Evolutionary conservation across 2,113 vertebrate genomes (phyloP).

Genomic region (Porphyrio hochstetteri): DNA sequence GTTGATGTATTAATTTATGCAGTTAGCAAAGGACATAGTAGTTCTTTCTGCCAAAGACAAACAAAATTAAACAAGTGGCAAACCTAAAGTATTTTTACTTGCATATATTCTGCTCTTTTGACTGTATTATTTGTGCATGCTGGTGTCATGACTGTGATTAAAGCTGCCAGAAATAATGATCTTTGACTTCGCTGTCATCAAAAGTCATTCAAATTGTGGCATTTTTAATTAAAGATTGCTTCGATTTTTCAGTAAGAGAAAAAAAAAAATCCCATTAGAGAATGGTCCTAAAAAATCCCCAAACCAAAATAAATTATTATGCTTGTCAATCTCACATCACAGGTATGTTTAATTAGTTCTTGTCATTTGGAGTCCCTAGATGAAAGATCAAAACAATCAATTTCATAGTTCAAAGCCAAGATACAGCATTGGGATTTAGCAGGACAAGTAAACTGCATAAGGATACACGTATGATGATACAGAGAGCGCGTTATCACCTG

Average conservation of each 20-base stretch:
- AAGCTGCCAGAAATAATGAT: background rate
- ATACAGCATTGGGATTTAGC: background rate
- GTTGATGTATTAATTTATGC: background rate
- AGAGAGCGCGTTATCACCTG: background rate
- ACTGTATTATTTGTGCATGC: background rate
- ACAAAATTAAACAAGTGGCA: background rate
- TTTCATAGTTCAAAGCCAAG: background rate
- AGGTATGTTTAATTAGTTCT: conserved; percentile 36
- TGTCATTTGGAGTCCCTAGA: background rate
- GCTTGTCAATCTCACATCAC: background rate
- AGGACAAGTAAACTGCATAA: background rate
- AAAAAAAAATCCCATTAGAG: background rate
- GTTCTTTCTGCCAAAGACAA: background rate
- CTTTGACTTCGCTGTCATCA: conserved; percentile 4
- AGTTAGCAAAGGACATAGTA: background rate
- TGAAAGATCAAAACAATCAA: conserved; percentile 14
- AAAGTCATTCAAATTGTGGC: background rate
- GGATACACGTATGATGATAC: background rate
- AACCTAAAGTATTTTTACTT: background rate
- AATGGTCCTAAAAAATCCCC: too few relatives aligned
- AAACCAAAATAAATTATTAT: background rate
- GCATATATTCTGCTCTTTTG: background rate
- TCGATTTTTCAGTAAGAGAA: background rate
- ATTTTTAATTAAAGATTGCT: conserved; percentile 23
- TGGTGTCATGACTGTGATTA: background rate